phyloP scores from a whole-genome alignment of 1,140 invertebrate genomes.

The Musca domestica region DNA sequence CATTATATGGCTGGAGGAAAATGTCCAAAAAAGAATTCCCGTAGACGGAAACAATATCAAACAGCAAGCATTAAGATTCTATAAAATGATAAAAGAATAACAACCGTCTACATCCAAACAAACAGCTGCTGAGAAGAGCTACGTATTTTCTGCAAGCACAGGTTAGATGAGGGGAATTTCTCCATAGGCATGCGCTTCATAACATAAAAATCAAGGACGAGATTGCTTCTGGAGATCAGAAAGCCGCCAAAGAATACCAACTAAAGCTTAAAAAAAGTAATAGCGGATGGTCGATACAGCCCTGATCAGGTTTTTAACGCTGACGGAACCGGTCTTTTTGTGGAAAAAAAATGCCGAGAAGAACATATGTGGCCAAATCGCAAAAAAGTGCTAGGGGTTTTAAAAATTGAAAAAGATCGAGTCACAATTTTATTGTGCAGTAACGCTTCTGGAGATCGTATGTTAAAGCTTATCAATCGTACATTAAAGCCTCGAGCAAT shows the following conservation, averaged over 20 bases:
- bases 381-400: too few species aligned
- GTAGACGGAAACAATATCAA: not conserved
- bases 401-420: too few species aligned
- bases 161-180: not conserved
- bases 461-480: not conserved
- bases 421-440: not conserved
- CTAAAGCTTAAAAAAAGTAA: not conserved
- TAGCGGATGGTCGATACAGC: not conserved
- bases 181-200: slow-evolving; percentile 12
- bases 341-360: not conserved
- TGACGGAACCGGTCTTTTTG: not conserved
- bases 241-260: not conserved
- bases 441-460: not conserved
- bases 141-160: not conserved
- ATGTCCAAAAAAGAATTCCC: slow-evolving; percentile 5
- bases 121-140: too few species aligned
- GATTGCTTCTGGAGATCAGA: slow-evolving; percentile 1
- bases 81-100: slow-evolving; percentile 7
- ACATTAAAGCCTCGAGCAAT: not conserved
- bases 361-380: too few species aligned
- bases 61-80: slow-evolving; percentile 6
- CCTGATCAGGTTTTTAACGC: not conserved
- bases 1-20: slow-evolving; percentile 1
- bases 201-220: slow-evolving; percentile 12
- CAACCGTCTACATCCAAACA: not conserved